Base-by-base conservation (phyloP, 2,888 invertebrate species). In the Thysanoteuthis rhombus region DNA sequence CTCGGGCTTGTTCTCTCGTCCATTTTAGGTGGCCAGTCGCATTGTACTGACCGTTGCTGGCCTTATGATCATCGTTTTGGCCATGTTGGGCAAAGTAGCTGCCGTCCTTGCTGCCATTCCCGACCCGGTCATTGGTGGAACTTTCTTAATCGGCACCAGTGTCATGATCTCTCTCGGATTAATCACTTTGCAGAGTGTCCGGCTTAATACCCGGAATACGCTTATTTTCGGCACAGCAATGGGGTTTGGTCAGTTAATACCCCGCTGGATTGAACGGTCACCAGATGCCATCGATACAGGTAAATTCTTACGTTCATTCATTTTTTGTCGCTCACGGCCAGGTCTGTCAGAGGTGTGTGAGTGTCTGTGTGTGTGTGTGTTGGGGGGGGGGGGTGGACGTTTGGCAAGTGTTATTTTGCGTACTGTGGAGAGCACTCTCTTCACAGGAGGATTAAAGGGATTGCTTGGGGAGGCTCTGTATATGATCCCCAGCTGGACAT, bases 161-260 rank as follows among this genome's bases (percentile, higher is more conserved):
- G 94, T 96, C 58, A 94, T 96, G 38, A 94, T 95, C 32, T 96
- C 96, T 1, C 95, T 96, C 8, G 95, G 95, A 91, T 89, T 96
- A 92, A 95, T 95, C n/a, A 95, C 96, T 93, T 94, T 96, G 47
- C 94, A 95, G 58, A 94, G 94, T 92, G 98, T 98, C 89, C 98
- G 98, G 96, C 97, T 99, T 94, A 98, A 98, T 96, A 98, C 98
- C 58, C 97, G 99, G 93, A 99, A 99, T 97, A 97, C 99, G 93
- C 98, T 98, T 97, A 98, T 99, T 95, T 97, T 99, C 75, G 99
- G 99, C 39, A 98, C 99, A 96, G 98, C 98, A 10, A 97, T 99
- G 94, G 98, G 99, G 97, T 98, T 98, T 95, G 98, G 98, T 8
- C 96, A 98, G 97, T 97, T 96, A 94, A 94, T 97, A 16, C 96